Conservation (phyloP, 2,888 invertebrate genomes). For the Fragum whitleyi region DNA sequence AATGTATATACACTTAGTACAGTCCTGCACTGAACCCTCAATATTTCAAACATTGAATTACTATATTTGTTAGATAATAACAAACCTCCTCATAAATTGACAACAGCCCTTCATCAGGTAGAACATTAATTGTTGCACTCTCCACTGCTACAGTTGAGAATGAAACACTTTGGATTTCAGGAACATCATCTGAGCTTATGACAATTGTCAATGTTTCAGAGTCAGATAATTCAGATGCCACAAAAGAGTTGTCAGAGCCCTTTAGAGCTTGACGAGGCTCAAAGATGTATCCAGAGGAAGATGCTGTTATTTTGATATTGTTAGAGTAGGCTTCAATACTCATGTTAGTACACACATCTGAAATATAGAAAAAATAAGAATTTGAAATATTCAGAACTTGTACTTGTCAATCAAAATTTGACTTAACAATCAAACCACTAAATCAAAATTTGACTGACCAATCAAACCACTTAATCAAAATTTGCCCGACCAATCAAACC, state of each 20-base stretch:
- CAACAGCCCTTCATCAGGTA: conserved; percentile 17
- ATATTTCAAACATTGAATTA: no score
- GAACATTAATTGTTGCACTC: conserved; percentile 11
- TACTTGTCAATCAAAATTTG: no score
- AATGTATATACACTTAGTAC: no score
- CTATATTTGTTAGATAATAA: no score
- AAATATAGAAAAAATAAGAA: no score
- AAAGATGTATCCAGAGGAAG: conserved; percentile 22
- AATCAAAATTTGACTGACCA: no score
- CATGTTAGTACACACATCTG: conserved; percentile 27
- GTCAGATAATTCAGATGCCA: conserved; percentile 22
- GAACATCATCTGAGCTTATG: conserved; percentile 5
- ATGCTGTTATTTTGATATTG: conserved; percentile 2
- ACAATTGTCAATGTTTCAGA: conserved; percentile 20
- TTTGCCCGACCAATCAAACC: no score
- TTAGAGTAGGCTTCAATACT: conserved; percentile 19
- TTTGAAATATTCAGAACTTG: no score
- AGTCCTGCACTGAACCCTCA: no score
- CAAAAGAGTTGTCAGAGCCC: conserved; percentile 27
- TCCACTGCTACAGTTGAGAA: conserved; percentile 19
- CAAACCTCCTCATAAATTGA: conserved; percentile 32
- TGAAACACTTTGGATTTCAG: conserved; percentile 21
- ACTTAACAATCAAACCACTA: no score
- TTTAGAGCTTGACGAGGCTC: conserved; percentile 29
- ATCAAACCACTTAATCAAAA: no score